Base-by-base conservation (phyloP, 2,113 vertebrate species). In the Cettia cetti region DNA sequence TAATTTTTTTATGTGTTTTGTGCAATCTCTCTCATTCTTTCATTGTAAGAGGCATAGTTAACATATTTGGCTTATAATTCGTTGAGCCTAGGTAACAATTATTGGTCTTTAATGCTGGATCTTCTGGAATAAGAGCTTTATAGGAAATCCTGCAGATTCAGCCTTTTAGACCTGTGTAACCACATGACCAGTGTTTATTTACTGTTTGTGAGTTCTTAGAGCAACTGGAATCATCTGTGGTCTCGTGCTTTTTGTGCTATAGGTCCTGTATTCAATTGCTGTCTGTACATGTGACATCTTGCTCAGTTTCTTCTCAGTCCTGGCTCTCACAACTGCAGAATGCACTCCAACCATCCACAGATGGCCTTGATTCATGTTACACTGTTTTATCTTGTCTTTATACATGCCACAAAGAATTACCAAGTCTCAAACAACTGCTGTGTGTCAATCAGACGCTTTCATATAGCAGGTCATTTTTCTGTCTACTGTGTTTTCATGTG, bases 361-460 rank as follows among this genome's bases (percentile, higher is more conserved):
- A 82, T 83, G 87, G 77, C 77, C 83, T 83, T 69, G 88, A 71
- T 47, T 93, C 89, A 37, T 45, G 69, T 92, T 93, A 84, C 91
- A 40, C 71, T 87, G 77, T 68, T 95, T 94, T 91, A 95, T 95
- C 89, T 95, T 90, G 85, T 91, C 91, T 95, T 85, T 74, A 86
- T 53, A 18, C 28, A 1, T 33, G 33, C 78, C 81, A 82, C 57
- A 21, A 64, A 89, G 92, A 44, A 78, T 91, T 74, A n/a, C 59
- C 14, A 11, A 72, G 65, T 37, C 87, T 79, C 72, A 59, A 66
- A 81, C 90, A 96, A 91, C 89, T 97, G 96, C 72, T 74, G 63
- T 8, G 8, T n/a, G 65, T 93, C 94, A 96, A 49, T 96, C 95
- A 91, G 79, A 22, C 24, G 4, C 50, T 87, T 87, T 57, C 66